Evolutionary conservation across 64 coral and sea anemone species (phyloP).

Genomic region (Platygyra sinensis): DNA sequence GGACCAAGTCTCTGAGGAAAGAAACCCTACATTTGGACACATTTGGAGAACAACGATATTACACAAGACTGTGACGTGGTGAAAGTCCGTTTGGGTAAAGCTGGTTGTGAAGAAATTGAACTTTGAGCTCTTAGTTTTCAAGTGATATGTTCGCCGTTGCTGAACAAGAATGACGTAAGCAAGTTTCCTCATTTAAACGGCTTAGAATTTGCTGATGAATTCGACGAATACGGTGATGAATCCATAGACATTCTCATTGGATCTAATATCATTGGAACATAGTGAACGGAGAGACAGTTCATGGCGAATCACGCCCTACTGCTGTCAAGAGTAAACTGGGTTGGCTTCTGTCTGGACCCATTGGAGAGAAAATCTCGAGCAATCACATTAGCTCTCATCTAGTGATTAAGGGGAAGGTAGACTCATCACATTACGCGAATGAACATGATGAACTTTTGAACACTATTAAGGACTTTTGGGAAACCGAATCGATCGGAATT

Average conservation of each 20-base stretch:
- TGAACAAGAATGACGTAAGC: slow-evolving; percentile 14
- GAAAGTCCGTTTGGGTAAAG: slow-evolving; percentile 7
- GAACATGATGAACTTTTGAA: not conserved
- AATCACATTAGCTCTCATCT: not conserved
- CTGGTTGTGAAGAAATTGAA: slow-evolving; percentile 48
- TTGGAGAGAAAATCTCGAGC: not conserved
- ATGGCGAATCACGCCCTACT: slow-evolving; percentile 11
- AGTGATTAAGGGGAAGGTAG: not conserved
- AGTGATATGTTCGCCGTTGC: slow-evolving; percentile 46
- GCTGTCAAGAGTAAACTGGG: slow-evolving; percentile 26
- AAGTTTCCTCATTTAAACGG: slow-evolving; percentile 40
- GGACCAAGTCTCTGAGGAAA: slow-evolving; percentile 13
- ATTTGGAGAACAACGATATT: slow-evolving; percentile 51
- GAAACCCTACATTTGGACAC: slow-evolving; percentile 59
- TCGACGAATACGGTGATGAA: slow-evolving; percentile 10
- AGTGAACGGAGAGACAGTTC: slow-evolving; percentile 11
- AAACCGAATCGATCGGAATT: not conserved
- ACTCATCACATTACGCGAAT: not conserved
- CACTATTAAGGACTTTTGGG: slow-evolving; percentile 1
- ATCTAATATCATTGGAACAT: slow-evolving; percentile 39
- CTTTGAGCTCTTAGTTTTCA: slow-evolving; percentile 49
- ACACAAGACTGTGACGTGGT: slow-evolving; percentile 53
- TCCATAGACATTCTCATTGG: slow-evolving; percentile 40
- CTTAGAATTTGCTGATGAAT: slow-evolving; percentile 54
- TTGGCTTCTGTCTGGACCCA: slow-evolving; percentile 52